Evolutionary conservation across 2,888 invertebrate species (phyloP).

Genomic region (Parasteatoda lunata): DNA sequence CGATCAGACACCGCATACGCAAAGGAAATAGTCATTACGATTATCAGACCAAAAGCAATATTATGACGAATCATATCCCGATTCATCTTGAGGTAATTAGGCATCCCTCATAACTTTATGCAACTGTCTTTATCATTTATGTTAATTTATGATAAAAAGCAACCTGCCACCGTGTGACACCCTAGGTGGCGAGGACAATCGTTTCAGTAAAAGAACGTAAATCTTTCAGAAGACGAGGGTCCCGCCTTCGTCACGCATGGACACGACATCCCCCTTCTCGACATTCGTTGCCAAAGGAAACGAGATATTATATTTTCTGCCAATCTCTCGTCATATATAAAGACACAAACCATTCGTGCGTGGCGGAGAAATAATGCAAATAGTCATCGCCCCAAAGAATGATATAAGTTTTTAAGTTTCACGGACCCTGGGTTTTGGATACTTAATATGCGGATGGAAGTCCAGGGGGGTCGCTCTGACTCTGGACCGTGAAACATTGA

Average conservation of each 20-base stretch:
- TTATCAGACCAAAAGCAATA: too few species aligned
- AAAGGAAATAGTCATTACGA: too few species aligned
- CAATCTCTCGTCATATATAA: constrained; percentile 1
- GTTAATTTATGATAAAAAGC: constrained; percentile 43
- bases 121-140: constrained; percentile 8
- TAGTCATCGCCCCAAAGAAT: constrained; percentile 4
- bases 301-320: neutral
- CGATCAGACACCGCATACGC: too few species aligned
- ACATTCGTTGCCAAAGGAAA: neutral
- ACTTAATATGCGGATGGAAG: neutral
- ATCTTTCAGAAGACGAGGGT: neutral
- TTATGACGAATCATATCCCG: too few species aligned
- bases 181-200: neutral
- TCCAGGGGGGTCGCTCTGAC: neutral
- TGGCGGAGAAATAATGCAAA: constrained; percentile 15
- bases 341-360: constrained; percentile 24
- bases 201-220: constrained; percentile 28
- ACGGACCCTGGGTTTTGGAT: neutral
- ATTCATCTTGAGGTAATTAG: neutral
- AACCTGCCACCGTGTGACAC: constrained; percentile 21
- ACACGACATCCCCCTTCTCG: neutral
- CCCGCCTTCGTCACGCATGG: constrained; percentile 34
- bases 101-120: neutral
- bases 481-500: constrained; percentile 29
- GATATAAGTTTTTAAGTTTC: constrained; percentile 5